Conservation (phyloP, 2,797 vertebrate species). For the Tiaroga cobitis region DNA sequence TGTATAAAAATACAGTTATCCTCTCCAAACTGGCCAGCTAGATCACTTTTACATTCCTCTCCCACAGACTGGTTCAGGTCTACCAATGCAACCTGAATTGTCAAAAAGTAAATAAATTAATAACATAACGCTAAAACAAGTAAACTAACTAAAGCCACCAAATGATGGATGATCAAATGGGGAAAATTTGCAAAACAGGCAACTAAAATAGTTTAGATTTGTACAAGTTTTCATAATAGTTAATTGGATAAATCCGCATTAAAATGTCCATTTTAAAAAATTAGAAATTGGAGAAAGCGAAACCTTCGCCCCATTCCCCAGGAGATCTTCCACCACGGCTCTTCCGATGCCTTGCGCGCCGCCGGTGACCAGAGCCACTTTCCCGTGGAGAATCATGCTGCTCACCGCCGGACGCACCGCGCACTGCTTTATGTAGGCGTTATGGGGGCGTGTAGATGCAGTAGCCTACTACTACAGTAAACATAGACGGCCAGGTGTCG, state of each 20-base stretch:
- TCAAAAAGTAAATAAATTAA: neutral
- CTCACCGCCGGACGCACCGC: slow-evolving; percentile 21
- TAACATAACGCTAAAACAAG: neutral
- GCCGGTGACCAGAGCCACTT: slow-evolving; percentile 88
- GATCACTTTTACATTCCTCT: slow-evolving; percentile 78
- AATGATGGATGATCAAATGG: neutral
- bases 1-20: slow-evolving; percentile 84
- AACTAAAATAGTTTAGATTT: neutral
- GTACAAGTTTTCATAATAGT: neutral
- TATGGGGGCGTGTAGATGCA: slow-evolving; percentile 54
- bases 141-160: neutral
- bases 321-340: slow-evolving; percentile 67
- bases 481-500: slow-evolving; percentile 38
- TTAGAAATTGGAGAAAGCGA: neutral
- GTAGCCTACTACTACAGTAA: slow-evolving; percentile 35
- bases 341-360: slow-evolving; percentile 88
- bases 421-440: slow-evolving; percentile 55
- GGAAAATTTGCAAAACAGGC: neutral
- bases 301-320: slow-evolving; percentile 64
- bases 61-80: slow-evolving; percentile 85
- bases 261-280: neutral
- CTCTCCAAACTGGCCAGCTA: slow-evolving; percentile 85
- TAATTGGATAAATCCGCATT: neutral
- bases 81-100: slow-evolving; percentile 84
- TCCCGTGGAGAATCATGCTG: slow-evolving; percentile 83